phyloP scores from a whole-genome alignment of 2,113 vertebrate genomes.

The Percina caprodes region DNA sequence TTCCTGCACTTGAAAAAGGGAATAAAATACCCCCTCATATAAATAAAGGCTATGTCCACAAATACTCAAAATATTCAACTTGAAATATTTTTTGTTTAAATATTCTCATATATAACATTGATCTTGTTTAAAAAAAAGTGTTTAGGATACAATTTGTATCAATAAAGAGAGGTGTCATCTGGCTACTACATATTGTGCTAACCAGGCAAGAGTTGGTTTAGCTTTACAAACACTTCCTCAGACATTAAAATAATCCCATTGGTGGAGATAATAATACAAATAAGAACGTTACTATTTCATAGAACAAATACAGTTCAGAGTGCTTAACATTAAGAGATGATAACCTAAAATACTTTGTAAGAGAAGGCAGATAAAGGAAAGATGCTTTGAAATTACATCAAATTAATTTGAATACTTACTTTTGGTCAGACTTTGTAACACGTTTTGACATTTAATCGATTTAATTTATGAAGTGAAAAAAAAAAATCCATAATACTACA shows the following conservation, averaged over 20 bases:
- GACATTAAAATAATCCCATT: conserved; percentile 27
- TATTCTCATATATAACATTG: conserved; percentile 88
- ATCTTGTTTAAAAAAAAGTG: conserved; percentile 80
- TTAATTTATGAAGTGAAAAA: neutral
- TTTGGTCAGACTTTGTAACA: neutral
- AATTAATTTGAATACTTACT: neutral
- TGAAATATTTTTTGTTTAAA: conserved; percentile 59
- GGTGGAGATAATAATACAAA: conserved; percentile 5
- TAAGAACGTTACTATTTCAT: conserved; percentile 12
- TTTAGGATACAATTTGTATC: conserved; percentile 99
- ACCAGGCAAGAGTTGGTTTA: conserved; percentile 38
- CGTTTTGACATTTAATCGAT: neutral
- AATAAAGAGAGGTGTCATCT: conserved; percentile 92
- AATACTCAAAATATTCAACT: conserved; percentile 60
- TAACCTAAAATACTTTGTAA: neutral
- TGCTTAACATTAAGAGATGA: conserved; percentile 8
- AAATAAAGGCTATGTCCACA: conserved; percentile 54
- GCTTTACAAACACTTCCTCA: conserved; percentile 36
- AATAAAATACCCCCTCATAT: conserved; percentile 18
- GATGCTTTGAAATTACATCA: neutral
- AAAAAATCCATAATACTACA: too few species aligned
- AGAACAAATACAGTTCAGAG: conserved; percentile 22
- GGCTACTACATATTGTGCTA: conserved; percentile 70
- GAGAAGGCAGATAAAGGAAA: neutral
- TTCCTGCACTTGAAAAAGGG: conserved; percentile 40